A percentile compares a stretch with the other conserved stretches of the same genome.
Conservation (phyloP, 2,113 vertebrate genomes). For the Ginglymostoma cirratum region DNA sequence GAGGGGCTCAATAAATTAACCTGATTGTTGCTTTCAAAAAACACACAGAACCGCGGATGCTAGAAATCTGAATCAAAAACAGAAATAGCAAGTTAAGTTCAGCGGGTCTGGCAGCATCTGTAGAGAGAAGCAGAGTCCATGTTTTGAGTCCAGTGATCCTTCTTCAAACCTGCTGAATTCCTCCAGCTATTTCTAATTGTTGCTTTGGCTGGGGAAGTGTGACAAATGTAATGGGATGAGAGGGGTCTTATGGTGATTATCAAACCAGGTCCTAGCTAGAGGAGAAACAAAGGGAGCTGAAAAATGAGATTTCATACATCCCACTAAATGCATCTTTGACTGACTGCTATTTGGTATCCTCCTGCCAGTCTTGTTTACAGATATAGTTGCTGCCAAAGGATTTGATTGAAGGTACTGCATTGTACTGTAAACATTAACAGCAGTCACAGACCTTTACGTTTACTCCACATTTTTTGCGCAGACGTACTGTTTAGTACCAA, state of each 20-base stretch:
- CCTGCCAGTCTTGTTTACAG: not conserved
- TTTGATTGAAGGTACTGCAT: not conserved
- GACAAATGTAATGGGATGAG: not conserved
- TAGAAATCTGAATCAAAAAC: too few species aligned
- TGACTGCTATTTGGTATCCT: not conserved
- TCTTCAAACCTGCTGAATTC: too few species aligned
- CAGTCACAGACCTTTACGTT: not conserved
- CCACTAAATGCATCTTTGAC: not conserved
- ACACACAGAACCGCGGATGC: too few species aligned
- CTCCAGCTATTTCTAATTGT: not conserved
- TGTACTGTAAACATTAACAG: not conserved
- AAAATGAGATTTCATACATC: not conserved
- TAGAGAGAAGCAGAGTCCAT: too few species aligned
- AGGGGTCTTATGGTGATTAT: not conserved
- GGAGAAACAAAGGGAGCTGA: not conserved
- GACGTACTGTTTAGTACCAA: not conserved
- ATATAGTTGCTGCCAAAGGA: not conserved
- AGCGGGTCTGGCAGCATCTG: too few species aligned
- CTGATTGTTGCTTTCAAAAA: not conserved
- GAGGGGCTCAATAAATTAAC: not conserved
- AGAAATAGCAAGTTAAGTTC: too few species aligned
- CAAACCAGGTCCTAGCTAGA: too few species aligned
- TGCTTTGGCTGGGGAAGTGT: not conserved
- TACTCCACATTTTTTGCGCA: not conserved
- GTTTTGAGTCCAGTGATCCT: too few species aligned